A percentile compares a stretch with the other conserved stretches of the same genome.
Evolutionary conservation across 2,113 vertebrate genomes (phyloP).

Genomic region (Pseudopodoces humilis): DNA sequence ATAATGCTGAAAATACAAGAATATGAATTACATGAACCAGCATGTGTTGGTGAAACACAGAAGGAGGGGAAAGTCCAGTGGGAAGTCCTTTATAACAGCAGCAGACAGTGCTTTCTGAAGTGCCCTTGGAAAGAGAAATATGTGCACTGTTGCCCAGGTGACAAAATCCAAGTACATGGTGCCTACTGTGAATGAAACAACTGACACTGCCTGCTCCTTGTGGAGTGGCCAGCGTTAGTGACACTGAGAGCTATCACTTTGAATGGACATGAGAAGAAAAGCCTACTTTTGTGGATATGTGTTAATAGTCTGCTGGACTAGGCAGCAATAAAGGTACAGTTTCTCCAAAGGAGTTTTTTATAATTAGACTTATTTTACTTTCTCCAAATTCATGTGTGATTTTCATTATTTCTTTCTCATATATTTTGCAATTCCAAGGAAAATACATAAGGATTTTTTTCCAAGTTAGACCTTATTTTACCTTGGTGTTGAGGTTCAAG

Average conservation of each 20-base stretch:
- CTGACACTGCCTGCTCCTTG: neutral
- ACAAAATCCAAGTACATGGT: neutral
- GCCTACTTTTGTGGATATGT: neutral
- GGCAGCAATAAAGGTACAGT: neutral
- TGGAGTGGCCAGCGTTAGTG: neutral
- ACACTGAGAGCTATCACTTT: neutral
- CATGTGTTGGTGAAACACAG: neutral
- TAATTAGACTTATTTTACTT: neutral
- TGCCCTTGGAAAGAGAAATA: neutral
- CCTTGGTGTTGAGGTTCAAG: neutral
- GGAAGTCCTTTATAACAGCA: neutral
- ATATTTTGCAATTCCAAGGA: neutral
- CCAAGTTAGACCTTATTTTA: neutral
- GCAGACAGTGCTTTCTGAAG: neutral
- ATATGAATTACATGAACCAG: neutral
- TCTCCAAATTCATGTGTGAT: fast-evolving
- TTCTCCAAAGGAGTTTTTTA: neutral
- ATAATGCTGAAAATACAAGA: slow-evolving; percentile 24
- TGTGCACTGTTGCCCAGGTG: slow-evolving; percentile 27
- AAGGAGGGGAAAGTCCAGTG: neutral
- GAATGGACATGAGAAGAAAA: neutral
- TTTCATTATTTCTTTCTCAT: neutral
- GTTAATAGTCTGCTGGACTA: neutral
- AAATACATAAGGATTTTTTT: neutral
- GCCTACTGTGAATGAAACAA: neutral